These are phyloP conservation scores for Promerops cafer DNA, from an alignment of 2,113 vertebrate genomes.

Conservation along the genomic window DNA sequence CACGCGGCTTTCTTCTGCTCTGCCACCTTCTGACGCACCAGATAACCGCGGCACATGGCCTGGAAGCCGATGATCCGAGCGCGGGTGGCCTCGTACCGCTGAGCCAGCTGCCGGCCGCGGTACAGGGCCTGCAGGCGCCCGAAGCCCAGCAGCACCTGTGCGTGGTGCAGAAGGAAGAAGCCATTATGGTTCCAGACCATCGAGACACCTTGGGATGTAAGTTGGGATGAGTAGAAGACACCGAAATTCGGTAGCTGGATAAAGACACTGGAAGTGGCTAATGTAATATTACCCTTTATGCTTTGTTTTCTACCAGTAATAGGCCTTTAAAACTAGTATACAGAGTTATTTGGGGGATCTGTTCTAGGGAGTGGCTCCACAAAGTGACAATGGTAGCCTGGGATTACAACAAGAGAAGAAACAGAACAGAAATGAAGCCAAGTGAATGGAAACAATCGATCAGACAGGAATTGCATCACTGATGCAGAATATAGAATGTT, in stretches of 20 bases:
- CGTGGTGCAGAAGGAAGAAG: background rate
- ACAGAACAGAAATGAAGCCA: background rate
- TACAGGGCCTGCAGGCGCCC: slow-evolving; percentile 86
- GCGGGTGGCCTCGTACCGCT: slow-evolving; percentile 71
- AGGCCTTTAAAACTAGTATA: background rate
- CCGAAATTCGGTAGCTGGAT: background rate
- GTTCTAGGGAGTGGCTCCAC: background rate
- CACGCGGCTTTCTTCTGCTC: slow-evolving; percentile 75
- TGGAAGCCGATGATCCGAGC: slow-evolving; percentile 73
- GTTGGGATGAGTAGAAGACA: background rate
- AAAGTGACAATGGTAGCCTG: background rate
- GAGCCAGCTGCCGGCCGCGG: slow-evolving; percentile 72
- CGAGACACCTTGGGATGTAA: background rate
- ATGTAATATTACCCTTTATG: background rate
- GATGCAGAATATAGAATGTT: background rate
- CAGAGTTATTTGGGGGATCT: background rate
- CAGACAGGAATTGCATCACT: background rate
- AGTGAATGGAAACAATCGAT: background rate
- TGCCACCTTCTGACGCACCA: slow-evolving; percentile 74
- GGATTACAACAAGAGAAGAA: background rate
- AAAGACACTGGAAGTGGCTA: background rate
- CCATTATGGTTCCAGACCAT: background rate
- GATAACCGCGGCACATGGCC: slow-evolving; percentile 74
- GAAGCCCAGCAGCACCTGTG: slow-evolving; percentile 83
- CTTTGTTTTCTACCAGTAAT: background rate